Evolutionary conservation across 2,113 vertebrate species (phyloP), one percentile per base, ranked within the genome.

Genomic region (Spizaetus ornatus): DNA sequence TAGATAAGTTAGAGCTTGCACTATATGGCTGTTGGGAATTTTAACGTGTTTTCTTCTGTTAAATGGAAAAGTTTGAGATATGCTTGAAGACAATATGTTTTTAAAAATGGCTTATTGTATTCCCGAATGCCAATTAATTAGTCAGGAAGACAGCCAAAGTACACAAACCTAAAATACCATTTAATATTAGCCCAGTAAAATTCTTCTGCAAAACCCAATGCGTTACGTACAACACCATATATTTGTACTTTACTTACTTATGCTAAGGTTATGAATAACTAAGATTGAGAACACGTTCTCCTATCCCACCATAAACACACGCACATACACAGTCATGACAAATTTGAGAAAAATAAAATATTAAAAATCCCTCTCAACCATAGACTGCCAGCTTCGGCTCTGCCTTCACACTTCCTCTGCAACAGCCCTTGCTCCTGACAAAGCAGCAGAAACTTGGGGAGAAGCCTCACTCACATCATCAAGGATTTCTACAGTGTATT

Each of bases 151-250:
- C 40, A 53, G 27, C 11, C 8, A 16, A 72, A 83, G 19, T 26
- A 40, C 17, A 19, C 38, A 88, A 79, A 45, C 27, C 34, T 69
- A 38, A 83, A 79, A 67, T 27, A 40, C 16, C 10, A 3, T 63
- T 78, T 50, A 22, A 50, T 2, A 1, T 55, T 14, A 63, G 16
- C 15, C 18, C 8, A 3, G 18, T 23, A 42, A 73, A 73, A 16
- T 42, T 38, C 11, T 34, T 29, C 43, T 40, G 10, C 43, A n/a
- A 52, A 82, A 9, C n/a, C 25, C 45, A 19, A 7, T 2, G 3
- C 7, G 7, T 43, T 43, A 31, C 0, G 0, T 40, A 17, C 31
- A 58, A 20, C 27, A 48, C 13, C 29, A 16, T 4, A 31, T 20
- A 17, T 12, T 53, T 45, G 16, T 73, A 17, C 20, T 78, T 61